phyloP scores from a whole-genome alignment of 2,797 vertebrate species.

The Halcyon leucocephala region DNA sequence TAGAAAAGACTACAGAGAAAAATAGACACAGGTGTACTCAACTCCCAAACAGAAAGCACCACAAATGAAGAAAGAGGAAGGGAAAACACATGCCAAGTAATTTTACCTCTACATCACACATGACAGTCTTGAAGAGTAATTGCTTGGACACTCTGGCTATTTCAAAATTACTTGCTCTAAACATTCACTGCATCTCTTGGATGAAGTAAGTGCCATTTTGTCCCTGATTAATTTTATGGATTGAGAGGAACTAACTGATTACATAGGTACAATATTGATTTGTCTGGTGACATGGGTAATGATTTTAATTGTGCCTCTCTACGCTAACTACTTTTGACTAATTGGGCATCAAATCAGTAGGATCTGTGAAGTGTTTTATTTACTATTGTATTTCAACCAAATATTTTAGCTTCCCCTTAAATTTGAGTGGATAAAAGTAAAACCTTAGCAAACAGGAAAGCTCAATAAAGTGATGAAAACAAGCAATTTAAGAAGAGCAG shows the following conservation, averaged over 20 bases:
- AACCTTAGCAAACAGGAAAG: background rate
- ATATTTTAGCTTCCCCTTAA: background rate
- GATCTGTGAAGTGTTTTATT: background rate
- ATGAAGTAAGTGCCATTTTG: background rate
- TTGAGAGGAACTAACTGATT: background rate
- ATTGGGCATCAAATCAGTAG: background rate
- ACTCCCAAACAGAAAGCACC: background rate
- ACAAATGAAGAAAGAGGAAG: background rate
- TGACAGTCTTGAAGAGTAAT: background rate
- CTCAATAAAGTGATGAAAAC: background rate
- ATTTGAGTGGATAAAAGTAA: background rate
- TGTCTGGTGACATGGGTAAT: background rate
- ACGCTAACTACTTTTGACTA: background rate
- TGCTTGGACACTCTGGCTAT: background rate
- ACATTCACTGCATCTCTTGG: background rate
- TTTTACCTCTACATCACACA: background rate
- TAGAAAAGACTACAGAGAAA: background rate
- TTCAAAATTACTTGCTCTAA: background rate
- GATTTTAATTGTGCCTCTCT: slow-evolving; percentile 24
- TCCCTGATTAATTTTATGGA: background rate
- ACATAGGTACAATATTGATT: background rate
- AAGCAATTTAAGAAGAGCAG: background rate
- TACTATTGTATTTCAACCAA: background rate
- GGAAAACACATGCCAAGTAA: background rate
- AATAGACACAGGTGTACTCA: accelerated